phyloP scores from a whole-genome alignment of 1,140 invertebrate species.

The Drosophila bifasciata region DNA sequence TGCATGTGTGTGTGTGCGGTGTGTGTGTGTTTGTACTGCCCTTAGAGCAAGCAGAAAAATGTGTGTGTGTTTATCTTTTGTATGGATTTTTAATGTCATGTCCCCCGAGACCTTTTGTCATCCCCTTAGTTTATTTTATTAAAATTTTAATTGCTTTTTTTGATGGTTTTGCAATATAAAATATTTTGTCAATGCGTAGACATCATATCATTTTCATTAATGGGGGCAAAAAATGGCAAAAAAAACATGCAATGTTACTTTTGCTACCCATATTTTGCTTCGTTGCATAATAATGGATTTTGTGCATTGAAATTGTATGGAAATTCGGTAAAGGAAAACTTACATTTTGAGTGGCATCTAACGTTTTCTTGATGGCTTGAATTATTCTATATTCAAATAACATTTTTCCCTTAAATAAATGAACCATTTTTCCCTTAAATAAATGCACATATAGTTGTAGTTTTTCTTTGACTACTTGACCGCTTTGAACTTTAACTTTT shows the following conservation, averaged over 20 bases:
- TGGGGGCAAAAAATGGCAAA: no score
- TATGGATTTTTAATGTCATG: slow-evolving; percentile 59
- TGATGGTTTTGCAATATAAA: slow-evolving; percentile 1
- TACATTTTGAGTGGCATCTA: background rate
- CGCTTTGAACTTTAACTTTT: background rate
- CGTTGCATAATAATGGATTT: slow-evolving; percentile 45
- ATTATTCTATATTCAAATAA: no score
- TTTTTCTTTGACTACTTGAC: no score
- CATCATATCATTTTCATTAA: slow-evolving; percentile 32
- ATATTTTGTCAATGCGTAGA: slow-evolving; percentile 48
- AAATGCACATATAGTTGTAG: background rate
- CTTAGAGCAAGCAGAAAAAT: slow-evolving; percentile 58
- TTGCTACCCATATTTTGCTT: slow-evolving; percentile 14
- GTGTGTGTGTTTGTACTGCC: slow-evolving; percentile 12
- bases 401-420: background rate
- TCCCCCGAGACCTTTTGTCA: slow-evolving; percentile 5
- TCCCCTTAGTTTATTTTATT: slow-evolving; percentile 43
- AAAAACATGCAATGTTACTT: background rate
- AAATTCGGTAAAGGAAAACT: slow-evolving; percentile 4
- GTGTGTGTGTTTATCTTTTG: slow-evolving; percentile 63
- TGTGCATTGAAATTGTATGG: slow-evolving; percentile 23
- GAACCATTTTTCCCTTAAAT: background rate
- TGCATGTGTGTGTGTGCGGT: slow-evolving; percentile 6
- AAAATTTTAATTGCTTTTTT: slow-evolving; percentile 68
- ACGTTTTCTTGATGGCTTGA: slow-evolving; percentile 3